These are phyloP conservation scores for Drosophila borealis DNA, from an alignment of 2,888 invertebrate species.

Conservation along the genomic window DNA sequence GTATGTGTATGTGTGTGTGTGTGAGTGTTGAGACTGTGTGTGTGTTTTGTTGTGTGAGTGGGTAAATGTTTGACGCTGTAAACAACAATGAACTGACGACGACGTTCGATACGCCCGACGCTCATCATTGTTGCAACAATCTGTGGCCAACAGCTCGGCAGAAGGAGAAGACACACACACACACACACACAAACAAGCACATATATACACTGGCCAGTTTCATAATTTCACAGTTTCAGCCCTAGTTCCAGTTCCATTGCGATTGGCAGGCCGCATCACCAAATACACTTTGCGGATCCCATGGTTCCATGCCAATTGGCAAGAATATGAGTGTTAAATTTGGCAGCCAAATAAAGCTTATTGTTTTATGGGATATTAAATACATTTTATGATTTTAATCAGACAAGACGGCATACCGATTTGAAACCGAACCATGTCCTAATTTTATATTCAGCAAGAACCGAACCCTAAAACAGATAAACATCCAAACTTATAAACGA, in stretches of 20 bases:
- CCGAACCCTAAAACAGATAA: no score
- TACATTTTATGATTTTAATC: no score
- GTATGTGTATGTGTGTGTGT: slow-evolving; percentile 12
- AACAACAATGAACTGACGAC: slow-evolving; percentile 70
- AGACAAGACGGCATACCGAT: no score
- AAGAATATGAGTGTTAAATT: slow-evolving; percentile 3
- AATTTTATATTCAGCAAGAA: no score
- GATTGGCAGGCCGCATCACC: slow-evolving; percentile 33
- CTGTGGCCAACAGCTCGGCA: slow-evolving; percentile 40
- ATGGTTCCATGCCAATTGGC: slow-evolving; percentile 20
- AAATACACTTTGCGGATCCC: slow-evolving; percentile 18
- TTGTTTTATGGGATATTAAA: not conserved
- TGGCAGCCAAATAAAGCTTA: not conserved
- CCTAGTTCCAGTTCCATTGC: slow-evolving; percentile 21
- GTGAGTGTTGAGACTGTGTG: slow-evolving; percentile 16
- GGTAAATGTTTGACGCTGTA: slow-evolving; percentile 57
- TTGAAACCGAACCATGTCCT: no score
- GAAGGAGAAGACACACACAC: slow-evolving; percentile 18
- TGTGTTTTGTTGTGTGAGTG: slow-evolving; percentile 17
- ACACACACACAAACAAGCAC: slow-evolving; percentile 8
- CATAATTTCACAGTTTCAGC: slow-evolving; percentile 22
- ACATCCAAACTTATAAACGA: no score
- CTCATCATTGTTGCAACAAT: slow-evolving; percentile 51
- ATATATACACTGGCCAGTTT: slow-evolving; percentile 30
- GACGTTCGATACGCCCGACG: slow-evolving; percentile 51